phyloP scores from a whole-genome alignment of 2,888 invertebrate genomes.

The Megaustenia siamemsis region DNA sequence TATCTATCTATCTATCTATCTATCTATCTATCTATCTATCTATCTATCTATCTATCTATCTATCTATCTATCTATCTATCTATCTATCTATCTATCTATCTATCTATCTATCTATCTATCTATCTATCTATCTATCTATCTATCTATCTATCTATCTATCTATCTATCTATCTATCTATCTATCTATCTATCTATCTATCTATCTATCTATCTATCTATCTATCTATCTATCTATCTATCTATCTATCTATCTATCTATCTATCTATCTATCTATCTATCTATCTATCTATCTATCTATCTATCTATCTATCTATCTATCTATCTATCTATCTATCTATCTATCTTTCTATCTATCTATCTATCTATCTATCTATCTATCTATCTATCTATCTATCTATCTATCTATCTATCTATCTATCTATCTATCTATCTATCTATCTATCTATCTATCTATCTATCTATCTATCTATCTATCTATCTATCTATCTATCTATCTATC shows the following conservation, averaged over 20 bases:
- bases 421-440: not conserved
- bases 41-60: not conserved
- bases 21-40: not conserved
- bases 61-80: not conserved
- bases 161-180: not conserved
- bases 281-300: not conserved
- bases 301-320: not conserved
- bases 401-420: not conserved
- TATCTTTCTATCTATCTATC: not conserved
- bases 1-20: not conserved
- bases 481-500: not conserved
- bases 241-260: not conserved
- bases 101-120: not conserved
- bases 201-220: not conserved
- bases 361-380: not conserved
- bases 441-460: not conserved
- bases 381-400: not conserved
- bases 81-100: not conserved
- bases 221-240: not conserved
- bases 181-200: not conserved
- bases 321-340: conserved; percentile 1
- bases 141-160: not conserved
- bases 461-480: not conserved
- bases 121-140: not conserved
- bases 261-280: not conserved